Percentiles rank a stretch among this genome's conserved stretches.
phyloP scores from a whole-genome alignment of 1,140 invertebrate genomes.

The Sinella curviseta region DNA sequence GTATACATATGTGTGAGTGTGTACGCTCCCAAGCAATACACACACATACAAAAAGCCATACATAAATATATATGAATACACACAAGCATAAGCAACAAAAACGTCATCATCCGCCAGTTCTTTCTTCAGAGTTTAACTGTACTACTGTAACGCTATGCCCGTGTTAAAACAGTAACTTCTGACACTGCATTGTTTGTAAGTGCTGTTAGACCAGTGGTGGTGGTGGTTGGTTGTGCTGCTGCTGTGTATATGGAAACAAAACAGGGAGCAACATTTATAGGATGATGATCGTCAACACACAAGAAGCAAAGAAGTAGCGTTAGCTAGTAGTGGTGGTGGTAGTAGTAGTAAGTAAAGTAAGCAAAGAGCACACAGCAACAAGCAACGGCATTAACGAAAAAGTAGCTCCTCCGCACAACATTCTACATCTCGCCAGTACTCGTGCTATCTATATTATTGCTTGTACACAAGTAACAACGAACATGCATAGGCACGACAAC shows the following conservation, averaged over 20 bases:
- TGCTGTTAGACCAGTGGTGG: neutral
- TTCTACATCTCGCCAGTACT: too few species aligned
- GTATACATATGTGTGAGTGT: neutral
- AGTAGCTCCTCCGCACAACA: too few species aligned
- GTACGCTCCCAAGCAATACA: neutral
- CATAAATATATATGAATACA: neutral
- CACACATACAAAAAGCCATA: conserved; percentile 4
- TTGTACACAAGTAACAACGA: neutral
- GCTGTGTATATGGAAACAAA: neutral
- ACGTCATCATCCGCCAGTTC: neutral
- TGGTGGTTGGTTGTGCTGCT: neutral
- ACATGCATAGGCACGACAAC: neutral
- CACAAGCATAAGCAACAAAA: neutral
- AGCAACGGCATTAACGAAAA: too few species aligned
- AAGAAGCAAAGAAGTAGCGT: neutral
- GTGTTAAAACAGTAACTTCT: neutral
- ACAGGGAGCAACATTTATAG: neutral
- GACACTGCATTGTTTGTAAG: neutral
- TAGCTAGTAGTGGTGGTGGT: too few species aligned
- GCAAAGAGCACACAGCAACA: too few species aligned
- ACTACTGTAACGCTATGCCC: neutral
- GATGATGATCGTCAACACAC: neutral
- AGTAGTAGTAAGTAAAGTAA: too few species aligned
- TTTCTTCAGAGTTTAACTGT: neutral
- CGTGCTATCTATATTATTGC: too few species aligned